Evolutionary conservation across 2,113 vertebrate species (phyloP), one percentile per base, ranked within the genome.

Genomic region (Copsychus sechellarum): DNA sequence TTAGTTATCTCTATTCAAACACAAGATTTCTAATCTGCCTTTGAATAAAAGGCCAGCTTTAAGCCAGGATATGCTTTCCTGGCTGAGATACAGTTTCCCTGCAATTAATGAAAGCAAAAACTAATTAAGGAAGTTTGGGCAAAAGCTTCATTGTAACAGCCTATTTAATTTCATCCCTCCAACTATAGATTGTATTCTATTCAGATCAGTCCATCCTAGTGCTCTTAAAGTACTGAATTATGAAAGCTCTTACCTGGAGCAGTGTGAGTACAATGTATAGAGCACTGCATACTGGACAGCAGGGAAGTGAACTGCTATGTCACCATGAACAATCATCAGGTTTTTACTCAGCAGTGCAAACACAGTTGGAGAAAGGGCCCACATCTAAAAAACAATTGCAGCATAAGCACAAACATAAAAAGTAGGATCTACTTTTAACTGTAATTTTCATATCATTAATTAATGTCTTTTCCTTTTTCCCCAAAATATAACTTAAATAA

Each of bases 301-400:
- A 69, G 99, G 99, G 83, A 99, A 99, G 96, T 98, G 98, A 65
- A 99, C 98, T 0, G 99, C 99, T 87, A 99, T 97, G 92, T 99
- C 98, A 24, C 97, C 97, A 53, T 99, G 99, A 72, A 99, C 99
- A 93, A 99, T 95, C 98, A 98, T 98, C 97, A 99, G 97, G 76
- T 99, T 99, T 93, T 99, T 99, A 98, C 99, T 99, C 86, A 99
- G 98, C 79, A 99, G 98, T 45, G 99, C 98, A 95, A 99, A 99
- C 76, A 99, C 99, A 1, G 99, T 99, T 0, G 99, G 99, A 9
- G 99, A 99, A 66, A 99, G 97, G 2, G 99, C 99, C 99, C 99
- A 99, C 99, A 99, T 99, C 99, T 99, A 90, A n/a, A 93, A 90
- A 66, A 25, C 34, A 97, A 91, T 65, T 29, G 78, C 28, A 82